Percentiles rank a stretch among this genome's conserved stretches.
Evolutionary conservation across 2,113 vertebrate genomes (phyloP).

Genomic region (Lophius piscatorius): DNA sequence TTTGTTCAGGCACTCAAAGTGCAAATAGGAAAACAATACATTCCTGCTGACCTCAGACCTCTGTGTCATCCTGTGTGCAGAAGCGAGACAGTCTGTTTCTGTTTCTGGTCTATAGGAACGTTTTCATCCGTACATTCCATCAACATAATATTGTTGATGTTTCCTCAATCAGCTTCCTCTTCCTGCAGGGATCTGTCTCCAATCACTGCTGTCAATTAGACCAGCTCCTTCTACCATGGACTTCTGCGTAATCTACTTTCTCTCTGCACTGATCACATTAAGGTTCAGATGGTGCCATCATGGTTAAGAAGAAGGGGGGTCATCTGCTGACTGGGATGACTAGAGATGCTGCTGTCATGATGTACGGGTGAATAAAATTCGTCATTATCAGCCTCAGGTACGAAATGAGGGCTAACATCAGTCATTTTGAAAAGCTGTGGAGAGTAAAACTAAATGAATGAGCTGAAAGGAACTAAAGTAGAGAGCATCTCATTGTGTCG

Average conservation of each 20-base stretch:
- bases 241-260: conserved; percentile 79
- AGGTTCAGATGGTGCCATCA: conserved; percentile 69
- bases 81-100: conserved; percentile 14
- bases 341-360: conserved; percentile 28
- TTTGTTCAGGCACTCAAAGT: not conserved
- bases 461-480: not conserved
- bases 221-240: conserved; percentile 71
- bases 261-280: conserved; percentile 79
- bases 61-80: conserved; percentile 8
- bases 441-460: not conserved
- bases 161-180: conserved; percentile 74
- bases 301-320: conserved; percentile 44
- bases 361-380: conserved; percentile 24
- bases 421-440: too few relatives aligned
- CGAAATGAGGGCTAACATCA: too few relatives aligned
- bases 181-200: conserved; percentile 77
- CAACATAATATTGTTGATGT: conserved; percentile 71
- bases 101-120: conserved; percentile 61
- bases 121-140: conserved; percentile 67
- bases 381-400: not conserved
- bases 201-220: conserved; percentile 81
- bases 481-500: too few relatives aligned
- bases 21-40: not conserved
- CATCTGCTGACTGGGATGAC: conserved; percentile 52
- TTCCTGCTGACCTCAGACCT: not conserved